Evolutionary conservation across 2,888 invertebrate species (phyloP).

Genomic region (Leptopterna dolabrata): DNA sequence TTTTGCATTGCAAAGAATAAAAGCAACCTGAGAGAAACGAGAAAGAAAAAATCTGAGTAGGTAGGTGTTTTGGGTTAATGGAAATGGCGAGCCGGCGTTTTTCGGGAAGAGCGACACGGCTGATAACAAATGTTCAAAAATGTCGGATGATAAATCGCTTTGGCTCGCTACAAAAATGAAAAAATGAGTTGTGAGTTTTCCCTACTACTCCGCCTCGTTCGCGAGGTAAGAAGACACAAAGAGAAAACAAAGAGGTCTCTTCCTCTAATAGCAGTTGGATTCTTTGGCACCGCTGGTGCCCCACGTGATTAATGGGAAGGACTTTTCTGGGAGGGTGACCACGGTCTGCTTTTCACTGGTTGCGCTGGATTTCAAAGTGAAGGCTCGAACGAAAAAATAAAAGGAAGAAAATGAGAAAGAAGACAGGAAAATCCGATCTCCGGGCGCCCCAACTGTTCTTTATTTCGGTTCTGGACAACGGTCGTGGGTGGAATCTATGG

Average conservation of each 20-base stretch:
- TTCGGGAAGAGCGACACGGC: not conserved
- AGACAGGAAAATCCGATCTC: not conserved
- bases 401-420: not conserved
- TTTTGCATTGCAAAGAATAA: not conserved
- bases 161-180: no score
- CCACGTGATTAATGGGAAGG: not conserved
- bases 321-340: not conserved
- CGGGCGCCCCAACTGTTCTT: not conserved
- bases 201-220: not conserved
- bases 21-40: not conserved
- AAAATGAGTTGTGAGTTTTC: slow-evolving; percentile 6
- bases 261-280: slow-evolving; percentile 27
- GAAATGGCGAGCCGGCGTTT: not conserved
- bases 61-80: not conserved
- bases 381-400: not conserved
- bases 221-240: slow-evolving; percentile 26
- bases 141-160: slow-evolving; percentile 1
- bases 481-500: not conserved
- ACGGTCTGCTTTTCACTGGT: not conserved
- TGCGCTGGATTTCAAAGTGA: not conserved
- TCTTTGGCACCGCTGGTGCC: not conserved
- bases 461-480: not conserved
- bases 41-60: not conserved
- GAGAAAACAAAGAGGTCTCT: not conserved
- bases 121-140: slow-evolving; percentile 22